phyloP scores from a whole-genome alignment of 1,140 invertebrate genomes.

The Hylyphantes graminicola region DNA sequence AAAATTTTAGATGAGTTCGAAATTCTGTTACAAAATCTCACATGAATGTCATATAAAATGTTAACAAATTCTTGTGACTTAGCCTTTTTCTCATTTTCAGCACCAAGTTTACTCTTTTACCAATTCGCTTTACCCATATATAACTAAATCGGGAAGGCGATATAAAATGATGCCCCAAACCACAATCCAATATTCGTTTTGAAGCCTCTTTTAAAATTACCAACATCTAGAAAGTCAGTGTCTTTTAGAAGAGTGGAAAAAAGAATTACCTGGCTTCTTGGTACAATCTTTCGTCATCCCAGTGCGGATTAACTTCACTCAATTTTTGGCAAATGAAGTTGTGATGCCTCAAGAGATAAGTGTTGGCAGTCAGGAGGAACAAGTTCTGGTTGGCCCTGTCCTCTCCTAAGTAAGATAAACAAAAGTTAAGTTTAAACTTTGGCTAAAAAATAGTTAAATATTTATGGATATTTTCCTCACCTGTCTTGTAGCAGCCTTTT shows the following conservation, averaged over 20 bases:
- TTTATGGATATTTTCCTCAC: not conserved
- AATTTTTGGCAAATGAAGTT: slow-evolving; percentile 65
- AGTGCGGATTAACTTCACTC: slow-evolving; percentile 84
- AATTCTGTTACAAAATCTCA: too few relatives aligned
- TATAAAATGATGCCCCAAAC: too few relatives aligned
- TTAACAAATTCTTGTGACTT: too few relatives aligned
- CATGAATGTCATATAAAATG: too few relatives aligned
- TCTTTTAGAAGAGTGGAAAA: not conserved
- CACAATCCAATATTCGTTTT: too few relatives aligned
- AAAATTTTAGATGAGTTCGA: too few relatives aligned
- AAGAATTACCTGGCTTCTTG: slow-evolving; percentile 74
- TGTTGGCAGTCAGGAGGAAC: slow-evolving; percentile 50
- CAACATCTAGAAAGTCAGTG: too few relatives aligned
- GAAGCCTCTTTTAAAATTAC: too few relatives aligned
- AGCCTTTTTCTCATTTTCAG: too few relatives aligned
- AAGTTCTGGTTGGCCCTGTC: slow-evolving; percentile 24
- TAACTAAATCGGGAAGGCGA: too few relatives aligned
- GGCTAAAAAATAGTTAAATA: not conserved
- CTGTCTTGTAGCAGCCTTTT: slow-evolving; percentile 24
- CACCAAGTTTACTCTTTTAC: too few relatives aligned
- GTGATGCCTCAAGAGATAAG: slow-evolving; percentile 63
- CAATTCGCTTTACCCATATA: too few relatives aligned
- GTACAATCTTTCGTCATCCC: slow-evolving; percentile 87
- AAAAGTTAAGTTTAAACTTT: not conserved
- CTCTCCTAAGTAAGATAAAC: slow-evolving; percentile 63